These are phyloP conservation scores for Protonibea diacanthus DNA, from an alignment of 2,797 vertebrate genomes.

Conservation along the genomic window DNA sequence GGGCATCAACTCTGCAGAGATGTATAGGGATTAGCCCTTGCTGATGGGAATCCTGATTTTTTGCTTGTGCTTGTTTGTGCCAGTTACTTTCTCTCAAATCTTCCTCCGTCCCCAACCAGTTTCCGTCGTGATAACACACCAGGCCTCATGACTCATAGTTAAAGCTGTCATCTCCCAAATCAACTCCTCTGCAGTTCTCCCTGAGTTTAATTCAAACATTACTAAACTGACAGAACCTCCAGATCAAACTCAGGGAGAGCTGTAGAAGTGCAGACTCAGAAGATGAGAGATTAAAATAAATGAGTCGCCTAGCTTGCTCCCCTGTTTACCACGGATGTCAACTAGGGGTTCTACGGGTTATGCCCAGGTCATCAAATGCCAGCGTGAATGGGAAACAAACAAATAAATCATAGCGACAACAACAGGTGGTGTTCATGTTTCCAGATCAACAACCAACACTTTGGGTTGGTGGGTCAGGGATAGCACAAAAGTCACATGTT, in stretches of 20 bases:
- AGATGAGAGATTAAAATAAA: background rate
- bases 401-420: no score
- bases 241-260: background rate
- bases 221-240: background rate
- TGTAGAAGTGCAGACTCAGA: background rate
- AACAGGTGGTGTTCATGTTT: no score
- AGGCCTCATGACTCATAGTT: conserved; percentile 30
- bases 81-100: conserved; percentile 18
- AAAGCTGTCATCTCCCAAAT: conserved; percentile 17
- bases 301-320: background rate
- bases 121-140: conserved; percentile 24
- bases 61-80: background rate
- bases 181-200: conserved; percentile 17
- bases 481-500: background rate
- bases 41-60: conserved; percentile 2
- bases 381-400: no score
- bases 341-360: no score
- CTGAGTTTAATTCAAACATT: conserved; percentile 8
- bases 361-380: no score
- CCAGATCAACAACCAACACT: no score
- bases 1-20: background rate
- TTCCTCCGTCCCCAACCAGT: conserved; percentile 10
- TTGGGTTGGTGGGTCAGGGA: no score
- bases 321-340: background rate
- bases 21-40: background rate